These are phyloP conservation scores for Drosophila villosipedis DNA, from an alignment of 2,888 invertebrate species.

Conservation along the genomic window DNA sequence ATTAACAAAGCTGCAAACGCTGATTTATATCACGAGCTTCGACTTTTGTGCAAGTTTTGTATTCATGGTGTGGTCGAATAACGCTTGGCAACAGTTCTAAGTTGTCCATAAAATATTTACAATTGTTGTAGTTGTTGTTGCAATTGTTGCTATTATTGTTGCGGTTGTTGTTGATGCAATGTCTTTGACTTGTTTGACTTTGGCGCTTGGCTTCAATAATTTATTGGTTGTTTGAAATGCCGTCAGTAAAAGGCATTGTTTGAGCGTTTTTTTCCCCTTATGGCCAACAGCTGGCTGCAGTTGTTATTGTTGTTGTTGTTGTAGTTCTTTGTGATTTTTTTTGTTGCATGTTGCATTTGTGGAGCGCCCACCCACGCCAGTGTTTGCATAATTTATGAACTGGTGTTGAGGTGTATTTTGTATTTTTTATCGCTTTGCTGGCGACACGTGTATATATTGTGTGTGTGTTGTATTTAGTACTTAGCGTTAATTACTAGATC, in stretches of 20 bases:
- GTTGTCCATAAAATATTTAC: slow-evolving; percentile 30
- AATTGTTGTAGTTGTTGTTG: slow-evolving; percentile 24
- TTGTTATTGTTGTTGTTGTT: slow-evolving; percentile 12
- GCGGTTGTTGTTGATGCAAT: slow-evolving; percentile 41
- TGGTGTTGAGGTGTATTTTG: slow-evolving; percentile 6
- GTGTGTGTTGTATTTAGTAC: slow-evolving; percentile 22
- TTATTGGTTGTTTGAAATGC: slow-evolving; percentile 75
- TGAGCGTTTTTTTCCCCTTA: slow-evolving; percentile 44
- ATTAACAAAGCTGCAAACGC: slow-evolving; percentile 54
- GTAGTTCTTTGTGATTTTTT: background rate
- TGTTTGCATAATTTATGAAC: slow-evolving; percentile 56
- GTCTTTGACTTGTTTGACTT: slow-evolving; percentile 78
- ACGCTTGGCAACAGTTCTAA: slow-evolving; percentile 55
- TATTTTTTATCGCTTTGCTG: slow-evolving; percentile 14
- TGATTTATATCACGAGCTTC: slow-evolving; percentile 69
- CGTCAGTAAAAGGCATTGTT: slow-evolving; percentile 73
- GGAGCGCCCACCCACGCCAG: slow-evolving; percentile 63
- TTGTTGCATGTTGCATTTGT: slow-evolving; percentile 39
- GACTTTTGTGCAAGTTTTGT: slow-evolving; percentile 26
- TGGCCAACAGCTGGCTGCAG: slow-evolving; percentile 64
- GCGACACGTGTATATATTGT: slow-evolving; percentile 44
- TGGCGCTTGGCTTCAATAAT: slow-evolving; percentile 72
- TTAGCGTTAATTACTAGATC: slow-evolving; percentile 50
- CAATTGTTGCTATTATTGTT: slow-evolving; percentile 27
- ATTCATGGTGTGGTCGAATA: slow-evolving; percentile 38